Conservation (phyloP, 1,140 invertebrate species). For the Gryon sp. region DNA sequence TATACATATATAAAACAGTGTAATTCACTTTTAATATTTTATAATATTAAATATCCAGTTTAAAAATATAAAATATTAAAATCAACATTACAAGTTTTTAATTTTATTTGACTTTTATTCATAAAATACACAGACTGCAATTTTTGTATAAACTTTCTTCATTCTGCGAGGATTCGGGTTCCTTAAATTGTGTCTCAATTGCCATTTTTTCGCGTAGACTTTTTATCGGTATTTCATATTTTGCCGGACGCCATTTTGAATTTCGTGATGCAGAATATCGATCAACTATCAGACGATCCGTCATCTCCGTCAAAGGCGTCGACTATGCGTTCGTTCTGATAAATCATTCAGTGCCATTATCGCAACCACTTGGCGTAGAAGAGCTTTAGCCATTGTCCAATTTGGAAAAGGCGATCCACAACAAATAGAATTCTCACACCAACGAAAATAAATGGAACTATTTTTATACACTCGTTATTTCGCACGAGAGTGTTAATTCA, state of each 20-base stretch:
- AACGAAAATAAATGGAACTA: constrained; percentile 35
- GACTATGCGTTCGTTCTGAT: constrained; percentile 58
- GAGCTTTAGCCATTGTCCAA: constrained; percentile 61
- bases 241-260: constrained; percentile 51
- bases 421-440: constrained; percentile 47
- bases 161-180: too few relatives aligned
- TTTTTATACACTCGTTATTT: constrained; percentile 55
- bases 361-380: constrained; percentile 61
- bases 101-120: too few relatives aligned
- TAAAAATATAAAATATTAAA: too few relatives aligned
- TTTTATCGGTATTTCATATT: constrained; percentile 39
- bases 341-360: constrained; percentile 66
- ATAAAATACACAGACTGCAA: too few relatives aligned
- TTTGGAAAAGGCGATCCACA: constrained; percentile 56
- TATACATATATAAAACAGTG: too few relatives aligned
- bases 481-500: constrained; percentile 42
- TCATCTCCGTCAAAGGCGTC: constrained; percentile 65
- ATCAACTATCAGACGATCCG: constrained; percentile 63
- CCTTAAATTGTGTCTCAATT: constrained; percentile 15
- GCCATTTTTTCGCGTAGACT: constrained; percentile 13
- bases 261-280: constrained; percentile 50
- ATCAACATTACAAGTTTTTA: too few relatives aligned
- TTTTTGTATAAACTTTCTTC: too few relatives aligned
- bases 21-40: too few relatives aligned
- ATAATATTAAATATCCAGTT: too few relatives aligned